A percentile compares a stretch with the other conserved stretches of the same genome.
phyloP scores from a whole-genome alignment of 2,888 invertebrate genomes.

The Clivina fossor region DNA sequence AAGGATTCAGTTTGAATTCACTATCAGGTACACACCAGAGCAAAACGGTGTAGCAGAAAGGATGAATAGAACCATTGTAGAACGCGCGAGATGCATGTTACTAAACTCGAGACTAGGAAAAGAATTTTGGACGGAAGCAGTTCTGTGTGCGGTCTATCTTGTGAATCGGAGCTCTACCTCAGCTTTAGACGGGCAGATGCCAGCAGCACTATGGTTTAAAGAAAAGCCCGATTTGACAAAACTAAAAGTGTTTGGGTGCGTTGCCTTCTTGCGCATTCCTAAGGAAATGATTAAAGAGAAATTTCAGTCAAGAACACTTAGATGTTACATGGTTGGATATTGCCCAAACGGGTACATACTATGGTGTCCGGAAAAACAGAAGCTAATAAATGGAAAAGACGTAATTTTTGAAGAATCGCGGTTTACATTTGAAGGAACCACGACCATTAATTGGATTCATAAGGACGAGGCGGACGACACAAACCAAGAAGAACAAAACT shows the following conservation, averaged over 20 bases:
- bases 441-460: constrained; percentile 16
- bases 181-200: constrained; percentile 44
- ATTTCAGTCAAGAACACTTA: constrained; percentile 3
- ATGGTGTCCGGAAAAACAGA: constrained; percentile 43
- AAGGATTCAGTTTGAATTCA: constrained; percentile 42
- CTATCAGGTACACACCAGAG: constrained; percentile 43
- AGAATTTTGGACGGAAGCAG: constrained; percentile 43
- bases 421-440: constrained; percentile 20
- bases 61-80: constrained; percentile 41
- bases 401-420: constrained; percentile 36
- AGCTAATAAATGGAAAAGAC: constrained; percentile 35
- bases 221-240: constrained; percentile 44
- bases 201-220: constrained; percentile 46
- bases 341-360: constrained; percentile 45
- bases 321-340: constrained; percentile 19
- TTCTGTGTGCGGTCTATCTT: constrained; percentile 45
- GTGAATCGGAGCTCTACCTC: constrained; percentile 45
- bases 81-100: constrained; percentile 40
- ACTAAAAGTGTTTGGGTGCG: constrained; percentile 43
- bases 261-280: constrained; percentile 5
- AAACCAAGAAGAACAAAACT: constrained; percentile 14
- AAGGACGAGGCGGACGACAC: neutral
- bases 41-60: constrained; percentile 44
- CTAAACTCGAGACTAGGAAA: constrained; percentile 36
- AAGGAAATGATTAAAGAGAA: neutral